phyloP scores from a whole-genome alignment of 2,888 invertebrate species.

The Xanthia togata region DNA sequence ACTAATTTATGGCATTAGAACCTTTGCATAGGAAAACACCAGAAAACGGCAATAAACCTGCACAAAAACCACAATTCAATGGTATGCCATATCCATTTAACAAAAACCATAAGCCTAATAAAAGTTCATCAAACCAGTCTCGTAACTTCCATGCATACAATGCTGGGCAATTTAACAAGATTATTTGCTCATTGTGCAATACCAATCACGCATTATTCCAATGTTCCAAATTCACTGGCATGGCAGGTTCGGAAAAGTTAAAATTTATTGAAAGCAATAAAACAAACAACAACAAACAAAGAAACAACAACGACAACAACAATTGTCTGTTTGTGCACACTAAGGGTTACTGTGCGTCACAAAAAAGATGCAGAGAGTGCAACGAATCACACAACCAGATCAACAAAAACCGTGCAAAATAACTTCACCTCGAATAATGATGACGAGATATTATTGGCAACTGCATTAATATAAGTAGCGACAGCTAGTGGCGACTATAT shows the following conservation, averaged over 20 bases:
- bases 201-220: not conserved
- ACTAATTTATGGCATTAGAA: not conserved
- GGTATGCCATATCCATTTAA: not conserved
- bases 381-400: not conserved
- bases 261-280: not conserved
- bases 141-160: not conserved
- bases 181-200: not conserved
- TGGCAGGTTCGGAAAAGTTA: not conserved
- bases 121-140: not conserved
- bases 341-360: not conserved
- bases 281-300: no score
- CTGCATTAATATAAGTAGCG: not conserved
- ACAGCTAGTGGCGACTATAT: not conserved
- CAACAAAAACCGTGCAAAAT: not conserved
- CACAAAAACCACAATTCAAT: not conserved
- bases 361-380: not conserved
- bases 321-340: not conserved
- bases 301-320: no score
- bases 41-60: not conserved
- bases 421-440: conserved; percentile 4
- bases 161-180: no score
- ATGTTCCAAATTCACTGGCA: not conserved
- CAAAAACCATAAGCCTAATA: not conserved
- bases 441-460: not conserved
- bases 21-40: not conserved